Evolutionary conservation across 2,797 vertebrate species (phyloP).

Genomic region (Megaceryle alcyon): DNA sequence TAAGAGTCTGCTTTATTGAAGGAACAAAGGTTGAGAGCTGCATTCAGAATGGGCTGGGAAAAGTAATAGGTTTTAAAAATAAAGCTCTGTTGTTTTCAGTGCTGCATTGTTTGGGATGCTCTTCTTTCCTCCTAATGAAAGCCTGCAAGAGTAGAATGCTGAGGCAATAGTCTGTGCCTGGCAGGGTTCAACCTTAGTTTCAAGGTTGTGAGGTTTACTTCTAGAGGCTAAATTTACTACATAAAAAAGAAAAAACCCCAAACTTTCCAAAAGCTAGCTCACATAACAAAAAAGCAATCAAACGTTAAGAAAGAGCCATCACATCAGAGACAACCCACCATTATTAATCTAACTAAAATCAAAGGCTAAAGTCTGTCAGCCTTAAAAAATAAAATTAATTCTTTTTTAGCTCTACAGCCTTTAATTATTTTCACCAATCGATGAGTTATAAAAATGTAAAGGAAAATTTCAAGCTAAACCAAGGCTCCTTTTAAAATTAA

Average conservation of each 20-base stretch:
- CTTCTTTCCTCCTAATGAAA: neutral
- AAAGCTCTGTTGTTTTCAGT: neutral
- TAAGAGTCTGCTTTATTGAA: neutral
- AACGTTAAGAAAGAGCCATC: neutral
- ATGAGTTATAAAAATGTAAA: neutral
- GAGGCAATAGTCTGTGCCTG: neutral
- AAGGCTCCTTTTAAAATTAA: neutral
- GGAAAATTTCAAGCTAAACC: neutral
- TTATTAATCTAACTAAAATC: slow-evolving; percentile 22
- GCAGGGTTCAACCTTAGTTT: neutral
- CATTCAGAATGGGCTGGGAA: neutral
- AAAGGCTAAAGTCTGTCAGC: slow-evolving; percentile 7
- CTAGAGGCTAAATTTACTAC: neutral
- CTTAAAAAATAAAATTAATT: slow-evolving; percentile 17
- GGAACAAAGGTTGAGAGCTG: neutral
- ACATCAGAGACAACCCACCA: neutral
- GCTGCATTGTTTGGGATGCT: neutral
- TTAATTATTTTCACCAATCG: neutral
- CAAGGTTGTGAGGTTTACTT: neutral
- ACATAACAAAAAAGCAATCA: slow-evolving; percentile 25
- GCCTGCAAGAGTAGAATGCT: neutral
- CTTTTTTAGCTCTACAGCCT: neutral
- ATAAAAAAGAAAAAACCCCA: neutral
- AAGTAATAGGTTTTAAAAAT: neutral
- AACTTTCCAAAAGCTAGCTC: neutral